Base-by-base conservation (phyloP, 2,797 vertebrate genomes). In the Gila robusta region DNA sequence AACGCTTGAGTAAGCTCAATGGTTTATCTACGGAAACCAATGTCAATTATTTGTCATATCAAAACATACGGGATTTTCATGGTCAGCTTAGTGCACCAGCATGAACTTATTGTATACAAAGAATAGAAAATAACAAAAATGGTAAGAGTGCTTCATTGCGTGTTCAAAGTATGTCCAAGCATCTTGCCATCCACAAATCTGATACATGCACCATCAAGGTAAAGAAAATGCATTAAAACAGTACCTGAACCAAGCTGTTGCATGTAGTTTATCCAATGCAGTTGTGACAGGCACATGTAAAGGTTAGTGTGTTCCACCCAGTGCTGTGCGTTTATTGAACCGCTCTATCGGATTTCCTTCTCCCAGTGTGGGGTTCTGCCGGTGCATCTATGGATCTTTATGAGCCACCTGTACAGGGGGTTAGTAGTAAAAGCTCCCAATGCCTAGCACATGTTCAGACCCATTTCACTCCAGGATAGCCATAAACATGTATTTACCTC, bases 11-110 rank as follows among this genome's bases (percentile, higher is more conserved):
- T 21, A 47, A 69, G 44, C 71, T 81, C 35, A 56, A 77, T 47
- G 54, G 9, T 82, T 76, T 71, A 19, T 44, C 67, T 26, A 47
- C n/a, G 10, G 59, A 80, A 69, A 87, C 47, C 21, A 87, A 85
- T 32, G n/a, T 80, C 59, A 67, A 19, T 67, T 14, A 70, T 74
- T 67, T 35, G 49, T 67, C 16, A 69, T 54, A 39, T 37, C 41
- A 52, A 28, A 73, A 44, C 41, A 2, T 67, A 74, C 26, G 44
- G 41, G 32, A 56, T 37, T 19, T 76, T 11, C 28, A 39, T 39
- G 28, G 62, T 26, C 62, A n/a, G 64, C 52, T 21, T 70, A 47
- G 71, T 32, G 71, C 37, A 37, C 26, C n/a, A 64, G 47, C 32
- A 71, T 62, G 10, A 85, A 59, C n/a, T 26, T 66, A 79, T 19